phyloP scores from a whole-genome alignment of 1,140 invertebrate genomes.

The Nylanderia fulva region DNA sequence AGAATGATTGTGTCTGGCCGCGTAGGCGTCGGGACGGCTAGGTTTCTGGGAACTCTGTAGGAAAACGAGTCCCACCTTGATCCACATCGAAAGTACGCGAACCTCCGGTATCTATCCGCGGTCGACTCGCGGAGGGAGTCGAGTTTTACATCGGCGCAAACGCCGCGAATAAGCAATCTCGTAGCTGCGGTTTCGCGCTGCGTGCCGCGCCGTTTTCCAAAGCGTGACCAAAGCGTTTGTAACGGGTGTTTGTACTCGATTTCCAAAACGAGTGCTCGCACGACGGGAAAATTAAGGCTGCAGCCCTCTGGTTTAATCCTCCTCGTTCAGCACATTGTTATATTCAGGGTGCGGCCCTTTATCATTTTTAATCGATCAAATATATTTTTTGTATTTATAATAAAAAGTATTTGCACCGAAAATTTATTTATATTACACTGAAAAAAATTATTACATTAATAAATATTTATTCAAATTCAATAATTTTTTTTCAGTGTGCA shows the following conservation, averaged over 20 bases:
- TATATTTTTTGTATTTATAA: too few species aligned
- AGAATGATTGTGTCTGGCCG: slow-evolving; percentile 25
- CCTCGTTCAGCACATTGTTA: background rate
- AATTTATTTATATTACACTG: too few species aligned
- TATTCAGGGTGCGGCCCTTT: too few species aligned
- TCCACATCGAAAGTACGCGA: slow-evolving; percentile 67
- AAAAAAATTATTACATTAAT: too few species aligned
- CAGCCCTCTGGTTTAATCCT: background rate
- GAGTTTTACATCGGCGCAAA: slow-evolving; percentile 73
- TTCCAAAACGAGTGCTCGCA: slow-evolving; percentile 49
- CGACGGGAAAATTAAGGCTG: slow-evolving; percentile 55
- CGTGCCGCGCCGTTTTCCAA: slow-evolving; percentile 69
- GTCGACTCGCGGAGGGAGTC: slow-evolving; percentile 15
- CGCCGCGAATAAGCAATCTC: slow-evolving; percentile 78
- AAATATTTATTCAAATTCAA: too few species aligned
- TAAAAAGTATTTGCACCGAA: too few species aligned
- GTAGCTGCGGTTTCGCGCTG: slow-evolving; percentile 75
- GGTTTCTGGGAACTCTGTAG: slow-evolving; percentile 69
- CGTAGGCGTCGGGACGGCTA: background rate
- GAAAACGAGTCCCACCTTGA: slow-evolving; percentile 73
- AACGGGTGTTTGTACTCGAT: slow-evolving; percentile 70
- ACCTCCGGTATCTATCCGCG: slow-evolving; percentile 48
- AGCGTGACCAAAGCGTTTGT: slow-evolving; percentile 66
- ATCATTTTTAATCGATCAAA: background rate
- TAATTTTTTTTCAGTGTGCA: too few species aligned